A percentile compares a stretch with the other conserved stretches of the same genome.
These are phyloP conservation scores for Tetraodon nigroviridis DNA, from an alignment of 2,113 vertebrate genomes.

Conservation along the genomic window DNA sequence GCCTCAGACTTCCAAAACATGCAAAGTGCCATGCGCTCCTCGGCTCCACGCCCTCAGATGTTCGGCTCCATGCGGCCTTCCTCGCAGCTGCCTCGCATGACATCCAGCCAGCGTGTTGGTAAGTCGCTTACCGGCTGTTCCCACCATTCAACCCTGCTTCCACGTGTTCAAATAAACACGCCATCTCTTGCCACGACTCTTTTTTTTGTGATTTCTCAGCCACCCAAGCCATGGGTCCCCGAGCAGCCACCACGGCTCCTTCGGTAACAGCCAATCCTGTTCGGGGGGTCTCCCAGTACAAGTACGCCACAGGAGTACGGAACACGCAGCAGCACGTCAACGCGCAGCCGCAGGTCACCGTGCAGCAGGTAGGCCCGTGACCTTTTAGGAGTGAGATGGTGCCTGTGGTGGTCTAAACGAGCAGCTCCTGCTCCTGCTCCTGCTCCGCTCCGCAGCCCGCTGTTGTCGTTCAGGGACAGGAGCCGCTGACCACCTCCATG, in stretches of 20 bases:
- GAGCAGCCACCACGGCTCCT: conserved; percentile 79
- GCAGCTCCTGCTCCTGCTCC: not conserved
- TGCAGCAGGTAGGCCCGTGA: conserved; percentile 83
- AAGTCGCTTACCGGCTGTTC: conserved; percentile 51
- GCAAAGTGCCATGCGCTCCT: conserved; percentile 86
- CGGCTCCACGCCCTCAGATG: conserved; percentile 85
- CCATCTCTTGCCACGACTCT: not conserved
- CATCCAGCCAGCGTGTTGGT: conserved; percentile 90
- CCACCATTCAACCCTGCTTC: not conserved
- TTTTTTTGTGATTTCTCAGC: conserved; percentile 22
- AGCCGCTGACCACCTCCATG: conserved; percentile 96
- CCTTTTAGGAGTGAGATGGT: too few relatives aligned
- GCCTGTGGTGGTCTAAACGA: too few relatives aligned
- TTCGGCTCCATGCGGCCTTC: conserved; percentile 86
- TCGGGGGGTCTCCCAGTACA: conserved; percentile 89
- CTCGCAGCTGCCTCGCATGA: conserved; percentile 90
- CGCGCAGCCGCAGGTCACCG: conserved; percentile 83
- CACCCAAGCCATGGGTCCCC: conserved; percentile 86
- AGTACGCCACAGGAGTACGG: conserved; percentile 87
- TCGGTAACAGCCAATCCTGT: conserved; percentile 77
- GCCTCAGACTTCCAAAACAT: conserved; percentile 91
- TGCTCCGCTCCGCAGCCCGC: conserved; percentile 88
- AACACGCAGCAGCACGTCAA: conserved; percentile 90
- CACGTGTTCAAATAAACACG: too few relatives aligned
- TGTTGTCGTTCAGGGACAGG: conserved; percentile 95